Conservation (phyloP, 2,797 vertebrate genomes). For the Arnoldichthys spilopterus region DNA sequence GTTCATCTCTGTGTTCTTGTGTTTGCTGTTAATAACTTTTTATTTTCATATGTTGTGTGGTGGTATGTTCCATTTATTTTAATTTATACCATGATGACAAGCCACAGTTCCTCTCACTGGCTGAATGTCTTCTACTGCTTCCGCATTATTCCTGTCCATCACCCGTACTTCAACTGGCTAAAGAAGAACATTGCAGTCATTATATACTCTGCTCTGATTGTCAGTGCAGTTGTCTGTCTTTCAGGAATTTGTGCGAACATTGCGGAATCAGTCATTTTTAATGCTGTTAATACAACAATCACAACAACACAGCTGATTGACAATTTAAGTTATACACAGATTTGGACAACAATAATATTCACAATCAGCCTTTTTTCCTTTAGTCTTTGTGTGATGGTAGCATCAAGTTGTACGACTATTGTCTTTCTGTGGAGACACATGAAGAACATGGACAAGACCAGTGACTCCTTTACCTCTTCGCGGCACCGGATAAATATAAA, state of each 20-base stretch:
- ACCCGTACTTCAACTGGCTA: slow-evolving; percentile 48
- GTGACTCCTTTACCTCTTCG: neutral
- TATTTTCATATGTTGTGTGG: no score
- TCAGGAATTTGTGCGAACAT: fast-evolving
- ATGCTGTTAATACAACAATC: neutral
- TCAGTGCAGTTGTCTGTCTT: slow-evolving; percentile 8
- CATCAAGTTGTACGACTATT: slow-evolving; percentile 18
- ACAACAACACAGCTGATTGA: neutral
- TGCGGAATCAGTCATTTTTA: neutral
- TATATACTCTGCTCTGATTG: slow-evolving; percentile 47
- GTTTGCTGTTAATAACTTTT: no score
- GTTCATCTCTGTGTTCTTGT: no score
- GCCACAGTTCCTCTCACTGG: no score
- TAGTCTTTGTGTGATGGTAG: slow-evolving; percentile 26
- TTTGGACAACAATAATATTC: no score
- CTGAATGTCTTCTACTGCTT: no score
- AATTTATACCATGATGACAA: no score
- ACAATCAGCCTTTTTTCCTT: slow-evolving; percentile 9
- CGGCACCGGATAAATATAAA: slow-evolving; percentile 50
- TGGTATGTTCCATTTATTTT: no score
- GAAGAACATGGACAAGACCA: slow-evolving; percentile 13
- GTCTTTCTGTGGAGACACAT: slow-evolving; percentile 23
- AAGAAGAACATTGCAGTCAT: slow-evolving; percentile 62
- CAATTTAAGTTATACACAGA: neutral
- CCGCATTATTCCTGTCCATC: slow-evolving; percentile 59